Evolutionary conservation across 2,113 vertebrate genomes (phyloP), one percentile per base, ranked within the genome.

Genomic region (Lynx canadensis): DNA sequence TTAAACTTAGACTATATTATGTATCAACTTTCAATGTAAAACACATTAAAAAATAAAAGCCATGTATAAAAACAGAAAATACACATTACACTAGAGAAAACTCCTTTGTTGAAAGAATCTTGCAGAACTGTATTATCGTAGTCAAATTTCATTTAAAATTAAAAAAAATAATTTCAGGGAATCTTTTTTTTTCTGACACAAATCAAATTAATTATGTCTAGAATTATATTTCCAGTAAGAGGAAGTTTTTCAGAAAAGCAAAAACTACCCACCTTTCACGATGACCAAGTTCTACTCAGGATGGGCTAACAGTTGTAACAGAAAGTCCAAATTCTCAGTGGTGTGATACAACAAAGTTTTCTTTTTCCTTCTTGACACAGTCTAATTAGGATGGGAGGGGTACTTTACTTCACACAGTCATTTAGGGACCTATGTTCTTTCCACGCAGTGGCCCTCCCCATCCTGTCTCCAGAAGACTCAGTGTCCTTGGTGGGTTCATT

Each of bases 171-270:
- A 80, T 57, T 71, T 92, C 80, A 86, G n/a, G 36, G 36, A 29
- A 81, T 91, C 31, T 41, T 55, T 7, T 84, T 96, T 93, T 96
- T 95, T 69, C 41, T 92, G 48, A 68, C 33, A 87, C 36, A 52
- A 71, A 48, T 92, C 11, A 81, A 95, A 80, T 92, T 48, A 50
- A 80, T 92, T 90, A 11, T 81, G 76, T 73, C 9, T 80, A 88
- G 31, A 90, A 74, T 95, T 97, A 48, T 41, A 73, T 71, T 95
- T 89, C 31, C 91, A 89, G 73, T 65, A 41, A 78, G 82, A 91
- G 18, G 3, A 83, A 78, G 6, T 38, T 79, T 93, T 48, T 95
- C 8, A 27, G 38, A 76, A 87, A 96, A 93, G 27, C 16, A 50
- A 89, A 66, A 57, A 21, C 21, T n/a, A 16, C 19, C 8, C 7